Conservation (phyloP, 1,140 invertebrate genomes). For the Ectropis grisescens region DNA sequence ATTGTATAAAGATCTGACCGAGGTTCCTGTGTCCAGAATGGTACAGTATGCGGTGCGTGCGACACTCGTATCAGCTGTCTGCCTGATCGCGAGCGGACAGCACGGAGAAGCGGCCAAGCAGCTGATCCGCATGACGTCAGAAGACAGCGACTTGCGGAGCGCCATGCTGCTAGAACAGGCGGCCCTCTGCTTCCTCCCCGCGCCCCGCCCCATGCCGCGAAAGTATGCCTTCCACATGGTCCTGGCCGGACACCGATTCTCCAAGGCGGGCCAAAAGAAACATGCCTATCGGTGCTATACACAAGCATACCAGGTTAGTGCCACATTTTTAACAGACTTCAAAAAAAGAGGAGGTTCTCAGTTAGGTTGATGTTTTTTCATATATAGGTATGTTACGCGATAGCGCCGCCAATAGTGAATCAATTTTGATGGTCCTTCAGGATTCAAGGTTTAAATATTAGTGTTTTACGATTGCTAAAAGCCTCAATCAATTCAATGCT, state of each 20-base stretch:
- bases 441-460: too few species aligned
- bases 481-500: too few species aligned
- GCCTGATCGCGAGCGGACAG: conserved; percentile 81
- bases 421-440: too few species aligned
- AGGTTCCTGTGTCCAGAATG: too few species aligned
- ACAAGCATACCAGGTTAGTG: conserved; percentile 87
- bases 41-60: conserved; percentile 92
- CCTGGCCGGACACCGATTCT: conserved; percentile 92
- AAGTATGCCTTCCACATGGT: conserved; percentile 99
- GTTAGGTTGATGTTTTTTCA: too few species aligned
- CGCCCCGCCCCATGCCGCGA: conserved; percentile 79
- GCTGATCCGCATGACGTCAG: conserved; percentile 94
- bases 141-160: conserved; percentile 92
- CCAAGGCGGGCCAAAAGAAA: conserved; percentile 90
- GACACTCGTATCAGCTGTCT: conserved; percentile 89
- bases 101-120: conserved; percentile 93
- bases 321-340: too few species aligned
- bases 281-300: conserved; percentile 93
- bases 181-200: conserved; percentile 89
- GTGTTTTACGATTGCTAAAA: too few species aligned
- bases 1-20: too few species aligned
- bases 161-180: conserved; percentile 96
- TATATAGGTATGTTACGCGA: not conserved
- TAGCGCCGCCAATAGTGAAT: too few species aligned
- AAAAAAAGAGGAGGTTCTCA: too few species aligned